Conservation (phyloP, 2,888 invertebrate genomes). For the Amiota minor region DNA sequence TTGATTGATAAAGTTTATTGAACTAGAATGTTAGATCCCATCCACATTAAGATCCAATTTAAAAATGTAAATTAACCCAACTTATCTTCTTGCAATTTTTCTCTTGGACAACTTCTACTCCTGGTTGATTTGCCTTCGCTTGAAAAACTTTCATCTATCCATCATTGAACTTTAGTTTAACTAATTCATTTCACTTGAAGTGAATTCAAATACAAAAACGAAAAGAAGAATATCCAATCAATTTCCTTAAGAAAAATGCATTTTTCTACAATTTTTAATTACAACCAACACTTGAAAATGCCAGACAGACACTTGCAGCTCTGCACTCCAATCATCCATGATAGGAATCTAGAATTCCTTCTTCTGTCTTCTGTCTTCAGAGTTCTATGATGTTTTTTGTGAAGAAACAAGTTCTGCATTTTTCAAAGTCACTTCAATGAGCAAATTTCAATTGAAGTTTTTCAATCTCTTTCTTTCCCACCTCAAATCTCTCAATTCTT, state of each 20-base stretch:
- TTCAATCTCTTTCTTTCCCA: neutral
- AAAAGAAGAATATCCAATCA: neutral
- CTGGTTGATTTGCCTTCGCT: no score
- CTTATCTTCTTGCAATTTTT: no score
- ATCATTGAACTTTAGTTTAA: neutral
- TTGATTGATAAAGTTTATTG: no score
- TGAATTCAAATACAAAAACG: neutral
- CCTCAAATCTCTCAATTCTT: no score
- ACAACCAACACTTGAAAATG: conserved; percentile 9
- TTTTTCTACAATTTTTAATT: conserved; percentile 11
- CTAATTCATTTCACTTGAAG: neutral
- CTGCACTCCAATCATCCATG: no score
- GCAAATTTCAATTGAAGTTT: conserved; percentile 7
- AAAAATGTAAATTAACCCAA: no score
- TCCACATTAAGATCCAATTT: no score
- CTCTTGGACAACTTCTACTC: no score
- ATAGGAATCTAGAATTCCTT: neutral
- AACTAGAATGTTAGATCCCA: no score
- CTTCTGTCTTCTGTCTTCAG: neutral
- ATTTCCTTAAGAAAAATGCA: neutral
- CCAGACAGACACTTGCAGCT: no score
- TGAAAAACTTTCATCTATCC: neutral
- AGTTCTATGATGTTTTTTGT: neutral
- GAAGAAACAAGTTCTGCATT: conserved; percentile 4
- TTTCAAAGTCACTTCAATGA: conserved; percentile 17